These are phyloP conservation scores for Tachysurus fulvidraco DNA, from an alignment of 2,113 vertebrate species.

Conservation along the genomic window DNA sequence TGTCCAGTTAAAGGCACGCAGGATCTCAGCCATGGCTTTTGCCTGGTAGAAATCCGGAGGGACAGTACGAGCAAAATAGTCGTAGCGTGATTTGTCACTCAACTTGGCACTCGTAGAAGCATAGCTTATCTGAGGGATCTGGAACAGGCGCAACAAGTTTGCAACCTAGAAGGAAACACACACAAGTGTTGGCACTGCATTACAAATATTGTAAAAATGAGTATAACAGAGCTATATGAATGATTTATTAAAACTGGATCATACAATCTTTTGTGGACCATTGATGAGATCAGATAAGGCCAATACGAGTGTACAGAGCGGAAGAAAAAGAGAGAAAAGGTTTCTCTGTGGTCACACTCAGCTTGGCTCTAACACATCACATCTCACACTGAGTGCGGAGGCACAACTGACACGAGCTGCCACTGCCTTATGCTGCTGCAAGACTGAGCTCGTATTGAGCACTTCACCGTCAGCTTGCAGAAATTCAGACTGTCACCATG, in stretches of 20 bases:
- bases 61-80: slow-evolving; percentile 95
- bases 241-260: slow-evolving; percentile 28
- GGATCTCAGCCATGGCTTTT: slow-evolving; percentile 97
- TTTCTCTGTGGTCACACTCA: slow-evolving; percentile 49
- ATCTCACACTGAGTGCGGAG: slow-evolving; percentile 26
- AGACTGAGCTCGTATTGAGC: slow-evolving; percentile 66
- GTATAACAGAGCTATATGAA: slow-evolving; percentile 26
- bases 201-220: slow-evolving; percentile 38
- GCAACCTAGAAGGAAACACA: slow-evolving; percentile 81
- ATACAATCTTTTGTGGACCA: slow-evolving; percentile 31
- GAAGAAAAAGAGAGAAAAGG: slow-evolving; percentile 6
- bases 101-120: slow-evolving; percentile 98
- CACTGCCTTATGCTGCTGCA: slow-evolving; percentile 56
- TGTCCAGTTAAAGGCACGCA: slow-evolving; percentile 96
- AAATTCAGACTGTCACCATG: slow-evolving; percentile 2
- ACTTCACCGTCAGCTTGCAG: slow-evolving; percentile 33
- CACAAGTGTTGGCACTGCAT: slow-evolving; percentile 19
- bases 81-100: slow-evolving; percentile 94
- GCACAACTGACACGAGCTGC: slow-evolving; percentile 34
- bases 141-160: slow-evolving; percentile 94
- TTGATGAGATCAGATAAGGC: slow-evolving; percentile 37
- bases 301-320: slow-evolving; percentile 26
- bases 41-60: slow-evolving; percentile 98
- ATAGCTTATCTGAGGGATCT: slow-evolving; percentile 98
- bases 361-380: slow-evolving; percentile 47